These are phyloP conservation scores for Sphenodon punctatus DNA, from an alignment of 2,797 vertebrate genomes.

Conservation along the genomic window DNA sequence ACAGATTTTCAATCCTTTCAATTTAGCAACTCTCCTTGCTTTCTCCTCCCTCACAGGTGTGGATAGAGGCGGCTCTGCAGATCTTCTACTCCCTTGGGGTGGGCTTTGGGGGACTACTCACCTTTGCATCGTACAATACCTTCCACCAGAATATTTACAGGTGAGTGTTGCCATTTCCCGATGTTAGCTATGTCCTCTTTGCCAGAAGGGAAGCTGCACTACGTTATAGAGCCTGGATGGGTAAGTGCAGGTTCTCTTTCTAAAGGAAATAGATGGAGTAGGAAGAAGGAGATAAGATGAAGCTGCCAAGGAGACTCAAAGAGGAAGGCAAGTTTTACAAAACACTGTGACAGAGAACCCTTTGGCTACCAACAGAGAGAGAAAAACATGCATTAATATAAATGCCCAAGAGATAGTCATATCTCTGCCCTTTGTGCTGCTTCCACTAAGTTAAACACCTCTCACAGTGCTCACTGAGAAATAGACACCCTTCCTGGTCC, in stretches of 20 bases:
- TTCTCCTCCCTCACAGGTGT: conserved; percentile 69
- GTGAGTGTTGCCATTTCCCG: conserved; percentile 54
- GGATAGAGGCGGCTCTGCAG: conserved; percentile 83
- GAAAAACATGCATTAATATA: too few species aligned
- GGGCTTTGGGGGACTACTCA: conserved; percentile 82
- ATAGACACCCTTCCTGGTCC: neutral
- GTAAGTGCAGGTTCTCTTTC: neutral
- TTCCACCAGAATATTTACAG: conserved; percentile 85
- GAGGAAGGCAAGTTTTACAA: neutral
- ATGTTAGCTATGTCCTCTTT: neutral
- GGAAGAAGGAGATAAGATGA: neutral
- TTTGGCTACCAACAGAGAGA: too few species aligned
- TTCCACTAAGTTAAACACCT: neutral
- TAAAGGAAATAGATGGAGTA: neutral
- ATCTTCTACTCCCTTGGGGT: conserved; percentile 85
- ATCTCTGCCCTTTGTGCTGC: too few species aligned
- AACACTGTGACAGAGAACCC: neutral
- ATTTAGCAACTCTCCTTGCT: neutral
- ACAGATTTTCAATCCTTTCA: neutral
- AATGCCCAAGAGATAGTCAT: too few species aligned
- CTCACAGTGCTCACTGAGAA: neutral
- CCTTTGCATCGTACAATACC: conserved; percentile 83
- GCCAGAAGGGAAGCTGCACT: neutral
- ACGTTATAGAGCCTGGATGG: neutral
- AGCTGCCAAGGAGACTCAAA: neutral